Percentiles rank a stretch among this genome's conserved stretches.
These are phyloP conservation scores for Sebastes nivosus DNA, from an alignment of 2,797 vertebrate genomes.

Conservation along the genomic window DNA sequence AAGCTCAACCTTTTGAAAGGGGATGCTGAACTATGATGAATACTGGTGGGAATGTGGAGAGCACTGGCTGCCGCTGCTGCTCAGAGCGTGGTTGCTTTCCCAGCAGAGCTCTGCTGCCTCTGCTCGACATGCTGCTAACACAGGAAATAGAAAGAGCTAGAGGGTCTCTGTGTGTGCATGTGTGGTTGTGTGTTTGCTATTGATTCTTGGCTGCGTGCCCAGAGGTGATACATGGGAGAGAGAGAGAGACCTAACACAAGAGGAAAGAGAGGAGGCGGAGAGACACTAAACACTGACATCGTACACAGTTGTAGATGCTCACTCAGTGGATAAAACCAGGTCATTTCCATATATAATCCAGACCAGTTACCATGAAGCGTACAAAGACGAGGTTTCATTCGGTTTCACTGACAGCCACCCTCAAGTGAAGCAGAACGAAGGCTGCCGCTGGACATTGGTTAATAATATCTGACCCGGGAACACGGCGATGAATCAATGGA, in stretches of 20 bases:
- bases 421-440: neutral
- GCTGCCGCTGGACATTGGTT: neutral
- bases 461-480: neutral
- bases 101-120: constrained; percentile 2
- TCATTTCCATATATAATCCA: neutral
- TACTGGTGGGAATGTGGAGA: neutral
- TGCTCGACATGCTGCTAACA: constrained; percentile 5
- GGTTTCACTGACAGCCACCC: neutral
- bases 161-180: neutral
- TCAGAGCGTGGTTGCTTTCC: neutral
- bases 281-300: neutral
- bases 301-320: neutral
- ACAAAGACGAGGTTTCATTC: neutral
- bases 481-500: neutral
- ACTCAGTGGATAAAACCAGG: neutral
- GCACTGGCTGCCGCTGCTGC: neutral
- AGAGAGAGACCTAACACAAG: neutral
- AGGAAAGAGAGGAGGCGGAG: neutral
- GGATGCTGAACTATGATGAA: neutral
- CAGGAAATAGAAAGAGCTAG: constrained; percentile 29
- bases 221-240: constrained; percentile 8
- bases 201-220: neutral
- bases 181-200: neutral
- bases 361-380: neutral
- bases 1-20: neutral